A percentile compares a stretch with the other conserved stretches of the same genome.
These are phyloP conservation scores for Hirtodrosophila confusa DNA, from an alignment of 2,888 invertebrate species.

Conservation along the genomic window DNA sequence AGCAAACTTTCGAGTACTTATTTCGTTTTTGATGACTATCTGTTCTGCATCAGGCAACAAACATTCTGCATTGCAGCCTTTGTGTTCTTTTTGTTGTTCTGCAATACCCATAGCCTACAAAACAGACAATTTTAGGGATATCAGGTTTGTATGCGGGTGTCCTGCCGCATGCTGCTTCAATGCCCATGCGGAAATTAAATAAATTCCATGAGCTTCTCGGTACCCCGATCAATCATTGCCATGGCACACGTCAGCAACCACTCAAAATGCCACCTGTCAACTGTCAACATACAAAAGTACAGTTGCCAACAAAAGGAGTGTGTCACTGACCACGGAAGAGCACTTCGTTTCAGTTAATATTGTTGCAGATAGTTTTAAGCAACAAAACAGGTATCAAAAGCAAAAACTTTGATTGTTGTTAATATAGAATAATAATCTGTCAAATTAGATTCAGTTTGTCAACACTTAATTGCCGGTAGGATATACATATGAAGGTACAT, in stretches of 20 bases:
- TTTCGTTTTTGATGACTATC: conserved; percentile 48
- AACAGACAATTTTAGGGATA: background rate
- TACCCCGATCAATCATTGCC: conserved; percentile 48
- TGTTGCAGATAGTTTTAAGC: background rate
- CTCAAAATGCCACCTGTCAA: conserved; percentile 65
- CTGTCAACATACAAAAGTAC: conserved; percentile 58
- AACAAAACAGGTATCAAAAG: background rate
- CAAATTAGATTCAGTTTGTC: no score
- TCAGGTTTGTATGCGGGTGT: conserved; percentile 19
- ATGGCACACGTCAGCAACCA: conserved; percentile 52
- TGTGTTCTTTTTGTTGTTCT: conserved; percentile 3
- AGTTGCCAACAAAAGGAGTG: conserved; percentile 35
- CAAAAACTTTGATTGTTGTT: background rate
- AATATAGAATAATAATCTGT: no score
- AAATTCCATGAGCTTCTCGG: conserved; percentile 60
- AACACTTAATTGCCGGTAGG: no score
- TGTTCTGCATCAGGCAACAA: conserved; percentile 33
- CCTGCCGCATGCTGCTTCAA: conserved; percentile 37
- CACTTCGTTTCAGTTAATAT: background rate
- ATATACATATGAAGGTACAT: no score
- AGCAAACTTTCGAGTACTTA: conserved; percentile 18
- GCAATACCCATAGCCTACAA: conserved; percentile 10
- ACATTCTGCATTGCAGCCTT: conserved; percentile 33
- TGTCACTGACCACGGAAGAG: conserved; percentile 13
- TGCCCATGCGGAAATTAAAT: conserved; percentile 70